A percentile compares a stretch with the other conserved stretches of the same genome.
These are phyloP conservation scores for Spermophilus dauricus DNA, from an alignment of 2,113 vertebrate genomes.

Conservation along the genomic window DNA sequence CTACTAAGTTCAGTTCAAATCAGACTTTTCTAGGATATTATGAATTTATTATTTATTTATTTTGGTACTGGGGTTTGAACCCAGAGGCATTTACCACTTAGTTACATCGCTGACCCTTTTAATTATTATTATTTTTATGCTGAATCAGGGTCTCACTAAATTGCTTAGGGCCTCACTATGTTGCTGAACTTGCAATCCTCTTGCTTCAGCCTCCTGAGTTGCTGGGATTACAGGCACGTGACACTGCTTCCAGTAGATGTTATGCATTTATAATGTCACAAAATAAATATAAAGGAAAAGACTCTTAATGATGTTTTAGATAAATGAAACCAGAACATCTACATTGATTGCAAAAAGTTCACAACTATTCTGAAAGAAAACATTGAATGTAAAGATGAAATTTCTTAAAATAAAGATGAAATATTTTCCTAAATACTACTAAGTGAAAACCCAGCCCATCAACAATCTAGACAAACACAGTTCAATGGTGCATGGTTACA, in stretches of 20 bases:
- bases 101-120: no score
- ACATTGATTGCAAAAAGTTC: conserved; percentile 9
- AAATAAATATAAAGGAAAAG: conserved; percentile 58
- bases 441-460: conserved; percentile 17
- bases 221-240: no score
- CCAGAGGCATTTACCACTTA: no score
- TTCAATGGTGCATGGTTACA: background rate
- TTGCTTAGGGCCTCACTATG: no score
- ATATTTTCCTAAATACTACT: background rate
- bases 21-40: background rate
- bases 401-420: conserved; percentile 39
- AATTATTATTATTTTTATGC: no score
- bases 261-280: conserved; percentile 52
- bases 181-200: no score
- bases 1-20: background rate
- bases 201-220: no score
- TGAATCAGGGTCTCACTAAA: no score
- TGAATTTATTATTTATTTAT: background rate
- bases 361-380: background rate
- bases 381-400: background rate
- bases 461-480: background rate
- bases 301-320: background rate
- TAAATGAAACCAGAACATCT: conserved; percentile 1
- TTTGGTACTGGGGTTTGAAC: no score
- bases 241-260: background rate